Conservation (phyloP, 2,113 vertebrate genomes). For the Falcunculus frontatus region DNA sequence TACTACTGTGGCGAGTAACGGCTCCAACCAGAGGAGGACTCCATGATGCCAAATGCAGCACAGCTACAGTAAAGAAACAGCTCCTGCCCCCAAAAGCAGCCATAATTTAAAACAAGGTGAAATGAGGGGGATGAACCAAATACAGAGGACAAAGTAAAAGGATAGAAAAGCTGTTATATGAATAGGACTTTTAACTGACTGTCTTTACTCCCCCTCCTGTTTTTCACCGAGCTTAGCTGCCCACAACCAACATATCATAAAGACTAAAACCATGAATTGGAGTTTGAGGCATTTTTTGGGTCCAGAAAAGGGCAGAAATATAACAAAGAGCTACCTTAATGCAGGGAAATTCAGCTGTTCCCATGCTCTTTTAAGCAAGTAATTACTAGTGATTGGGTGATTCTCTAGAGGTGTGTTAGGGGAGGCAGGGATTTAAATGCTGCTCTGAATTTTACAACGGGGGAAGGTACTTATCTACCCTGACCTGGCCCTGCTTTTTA, state of each 20-base stretch:
- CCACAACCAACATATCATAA: not conserved
- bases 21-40: not conserved
- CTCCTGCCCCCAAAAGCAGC: not conserved
- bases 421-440: not conserved
- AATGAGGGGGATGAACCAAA: not conserved
- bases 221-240: not conserved
- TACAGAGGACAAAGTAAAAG: not conserved
- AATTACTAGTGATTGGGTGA: not conserved
- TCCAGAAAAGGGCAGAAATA: not conserved
- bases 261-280: not conserved
- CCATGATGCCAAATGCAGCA: not conserved
- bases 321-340: not conserved
- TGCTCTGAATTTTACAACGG: constrained; percentile 34
- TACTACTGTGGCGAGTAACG: not conserved
- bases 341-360: not conserved
- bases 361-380: not conserved
- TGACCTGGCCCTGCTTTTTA: not conserved
- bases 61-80: not conserved
- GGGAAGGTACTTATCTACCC: not conserved
- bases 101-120: not conserved
- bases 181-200: not conserved
- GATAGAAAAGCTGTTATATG: not conserved
- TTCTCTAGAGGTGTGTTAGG: not conserved
- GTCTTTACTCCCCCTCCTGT: not conserved
- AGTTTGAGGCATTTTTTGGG: not conserved